phyloP scores from a whole-genome alignment of 2,797 vertebrate genomes.

The Artibeus lituratus region DNA sequence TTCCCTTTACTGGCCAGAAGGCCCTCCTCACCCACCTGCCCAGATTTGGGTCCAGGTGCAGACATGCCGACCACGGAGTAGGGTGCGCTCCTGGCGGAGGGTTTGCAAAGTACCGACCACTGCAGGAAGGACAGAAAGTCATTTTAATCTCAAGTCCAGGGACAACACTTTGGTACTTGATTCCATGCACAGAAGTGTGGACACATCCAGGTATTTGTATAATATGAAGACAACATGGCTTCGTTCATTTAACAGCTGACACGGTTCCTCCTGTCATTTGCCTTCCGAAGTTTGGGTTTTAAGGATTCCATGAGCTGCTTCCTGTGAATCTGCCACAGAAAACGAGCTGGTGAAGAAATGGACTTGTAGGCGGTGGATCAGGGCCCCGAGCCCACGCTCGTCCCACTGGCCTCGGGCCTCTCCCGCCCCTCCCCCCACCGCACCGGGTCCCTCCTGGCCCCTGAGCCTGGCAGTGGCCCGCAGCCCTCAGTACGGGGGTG shows the following conservation, averaged over 20 bases:
- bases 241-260: not conserved
- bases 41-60: not conserved
- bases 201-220: no score
- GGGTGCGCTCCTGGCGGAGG: not conserved
- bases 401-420: not conserved
- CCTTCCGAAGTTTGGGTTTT: not conserved
- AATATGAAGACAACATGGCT: not conserved
- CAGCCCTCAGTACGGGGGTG: no score
- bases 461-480: not conserved
- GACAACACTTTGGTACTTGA: not conserved
- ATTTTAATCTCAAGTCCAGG: not conserved
- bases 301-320: accelerated
- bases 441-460: not conserved
- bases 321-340: not conserved
- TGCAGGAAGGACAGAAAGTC: not conserved
- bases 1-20: not conserved
- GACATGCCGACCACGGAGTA: not conserved
- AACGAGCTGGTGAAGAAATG: no score
- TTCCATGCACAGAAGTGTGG: not conserved
- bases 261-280: not conserved
- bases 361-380: not conserved
- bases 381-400: not conserved
- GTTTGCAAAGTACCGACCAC: not conserved
- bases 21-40: not conserved
- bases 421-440: not conserved